Percentiles rank a stretch among this genome's conserved stretches.
These are phyloP conservation scores for Turritopsis dohrnii DNA, from an alignment of 30 jellyfish, hydroid and myxozoan genomes.

Conservation along the genomic window DNA sequence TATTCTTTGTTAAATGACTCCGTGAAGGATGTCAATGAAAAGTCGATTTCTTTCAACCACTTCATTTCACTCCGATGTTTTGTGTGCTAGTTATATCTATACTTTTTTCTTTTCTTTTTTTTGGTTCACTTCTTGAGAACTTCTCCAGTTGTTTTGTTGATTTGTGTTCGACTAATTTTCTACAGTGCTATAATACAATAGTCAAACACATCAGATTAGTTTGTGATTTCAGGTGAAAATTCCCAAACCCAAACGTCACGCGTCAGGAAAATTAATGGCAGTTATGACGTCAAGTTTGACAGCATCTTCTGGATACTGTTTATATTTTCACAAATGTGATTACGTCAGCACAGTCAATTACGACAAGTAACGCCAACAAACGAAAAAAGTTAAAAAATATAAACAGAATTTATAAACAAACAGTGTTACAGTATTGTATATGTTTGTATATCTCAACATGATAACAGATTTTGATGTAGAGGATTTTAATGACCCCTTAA, in stretches of 20 bases:
- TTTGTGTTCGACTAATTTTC: not conserved
- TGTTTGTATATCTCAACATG: not conserved
- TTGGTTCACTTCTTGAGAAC: not conserved
- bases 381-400: not conserved
- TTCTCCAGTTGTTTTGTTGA: not conserved
- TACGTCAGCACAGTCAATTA: not conserved
- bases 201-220: not conserved
- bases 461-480: not conserved
- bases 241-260: not conserved
- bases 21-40: conserved; percentile 4
- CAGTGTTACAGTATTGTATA: not conserved
- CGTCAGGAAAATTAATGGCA: not conserved
- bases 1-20: conserved; percentile 17
- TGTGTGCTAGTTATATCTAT: not conserved
- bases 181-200: not conserved
- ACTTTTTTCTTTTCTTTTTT: too few relatives aligned
- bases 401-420: not conserved
- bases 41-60: conserved; percentile 6
- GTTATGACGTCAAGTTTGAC: not conserved
- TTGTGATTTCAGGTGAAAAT: not conserved
- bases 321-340: not conserved
- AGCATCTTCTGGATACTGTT: not conserved
- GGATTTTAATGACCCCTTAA: not conserved
- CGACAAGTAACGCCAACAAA: too few relatives aligned
- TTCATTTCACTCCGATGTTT: not conserved